Conservation (phyloP, 2,888 invertebrate species). For the Carpatolechia fugitivella region DNA sequence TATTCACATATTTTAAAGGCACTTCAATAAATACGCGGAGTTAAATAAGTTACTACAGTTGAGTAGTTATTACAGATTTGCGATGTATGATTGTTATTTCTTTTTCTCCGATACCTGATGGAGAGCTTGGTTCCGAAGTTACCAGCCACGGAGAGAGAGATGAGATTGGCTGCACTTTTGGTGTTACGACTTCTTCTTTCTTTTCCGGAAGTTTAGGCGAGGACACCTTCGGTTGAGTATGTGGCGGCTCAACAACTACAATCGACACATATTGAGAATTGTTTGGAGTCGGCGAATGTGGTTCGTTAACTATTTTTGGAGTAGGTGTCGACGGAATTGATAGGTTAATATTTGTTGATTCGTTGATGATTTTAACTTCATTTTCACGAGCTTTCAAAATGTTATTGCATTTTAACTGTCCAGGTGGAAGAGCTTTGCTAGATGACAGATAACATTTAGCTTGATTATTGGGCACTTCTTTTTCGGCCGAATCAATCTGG, state of each 20-base stretch:
- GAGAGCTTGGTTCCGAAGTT: constrained; percentile 84
- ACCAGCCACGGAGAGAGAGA: constrained; percentile 92
- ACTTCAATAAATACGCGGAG: too few relatives aligned
- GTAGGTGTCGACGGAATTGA: constrained; percentile 70
- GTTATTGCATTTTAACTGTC: constrained; percentile 94
- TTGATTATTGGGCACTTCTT: constrained; percentile 85
- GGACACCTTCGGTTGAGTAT: constrained; percentile 52
- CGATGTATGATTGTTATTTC: constrained; percentile 86
- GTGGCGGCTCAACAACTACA: constrained; percentile 71
- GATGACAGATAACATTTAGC: constrained; percentile 82
- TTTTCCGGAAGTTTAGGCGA: constrained; percentile 72
- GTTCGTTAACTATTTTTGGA: constrained; percentile 77
- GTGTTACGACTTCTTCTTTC: constrained; percentile 70
- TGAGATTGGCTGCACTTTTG: constrained; percentile 80
- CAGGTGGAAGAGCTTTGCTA: constrained; percentile 89
- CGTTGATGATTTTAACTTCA: constrained; percentile 70
- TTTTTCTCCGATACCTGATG: constrained; percentile 81
- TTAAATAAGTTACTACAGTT: constrained; percentile 66
- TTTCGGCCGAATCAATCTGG: constrained; percentile 68
- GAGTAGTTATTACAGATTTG: constrained; percentile 93
- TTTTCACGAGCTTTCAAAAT: constrained; percentile 90
- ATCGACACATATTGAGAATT: constrained; percentile 75
- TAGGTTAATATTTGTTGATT: constrained; percentile 64
- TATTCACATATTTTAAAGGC: too few relatives aligned
- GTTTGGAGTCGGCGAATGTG: constrained; percentile 58